A percentile compares a stretch with the other conserved stretches of the same genome.
Evolutionary conservation across 2,888 invertebrate species (phyloP).

Genomic region (Sinhomidia bicolor): DNA sequence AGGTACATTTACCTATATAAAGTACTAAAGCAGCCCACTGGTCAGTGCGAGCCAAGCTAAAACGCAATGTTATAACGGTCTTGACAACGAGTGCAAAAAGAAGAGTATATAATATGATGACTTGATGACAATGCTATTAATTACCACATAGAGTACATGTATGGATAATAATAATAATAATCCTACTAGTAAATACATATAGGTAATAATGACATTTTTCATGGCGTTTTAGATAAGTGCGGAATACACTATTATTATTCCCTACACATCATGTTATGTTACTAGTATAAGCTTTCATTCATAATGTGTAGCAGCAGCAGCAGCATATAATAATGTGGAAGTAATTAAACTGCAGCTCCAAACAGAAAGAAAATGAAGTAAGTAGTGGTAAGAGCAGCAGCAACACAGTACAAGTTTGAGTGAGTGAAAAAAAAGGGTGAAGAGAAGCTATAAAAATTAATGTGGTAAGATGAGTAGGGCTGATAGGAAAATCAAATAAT

Average conservation of each 20-base stretch:
- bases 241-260: neutral
- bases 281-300: neutral
- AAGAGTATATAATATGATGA: too few relatives aligned
- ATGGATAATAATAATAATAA: neutral
- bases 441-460: constrained; percentile 55
- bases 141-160: neutral
- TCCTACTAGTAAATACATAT: neutral
- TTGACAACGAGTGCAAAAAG: too few relatives aligned
- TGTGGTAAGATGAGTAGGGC: constrained; percentile 44
- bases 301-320: neutral
- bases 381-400: neutral
- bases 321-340: neutral
- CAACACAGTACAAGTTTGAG: neutral
- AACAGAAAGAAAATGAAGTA: neutral
- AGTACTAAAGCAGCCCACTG: too few relatives aligned
- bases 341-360: constrained; percentile 8
- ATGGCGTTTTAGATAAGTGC: neutral
- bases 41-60: too few relatives aligned
- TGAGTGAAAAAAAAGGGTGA: constrained; percentile 27
- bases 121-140: neutral
- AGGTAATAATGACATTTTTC: constrained; percentile 34
- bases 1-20: too few relatives aligned
- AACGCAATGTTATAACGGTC: too few relatives aligned
- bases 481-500: constrained; percentile 53
- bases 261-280: neutral